A percentile compares a stretch with the other conserved stretches of the same genome.
These are phyloP conservation scores for Pristionchus fissidentatus DNA, from an alignment of 2,888 invertebrate species.

Conservation along the genomic window DNA sequence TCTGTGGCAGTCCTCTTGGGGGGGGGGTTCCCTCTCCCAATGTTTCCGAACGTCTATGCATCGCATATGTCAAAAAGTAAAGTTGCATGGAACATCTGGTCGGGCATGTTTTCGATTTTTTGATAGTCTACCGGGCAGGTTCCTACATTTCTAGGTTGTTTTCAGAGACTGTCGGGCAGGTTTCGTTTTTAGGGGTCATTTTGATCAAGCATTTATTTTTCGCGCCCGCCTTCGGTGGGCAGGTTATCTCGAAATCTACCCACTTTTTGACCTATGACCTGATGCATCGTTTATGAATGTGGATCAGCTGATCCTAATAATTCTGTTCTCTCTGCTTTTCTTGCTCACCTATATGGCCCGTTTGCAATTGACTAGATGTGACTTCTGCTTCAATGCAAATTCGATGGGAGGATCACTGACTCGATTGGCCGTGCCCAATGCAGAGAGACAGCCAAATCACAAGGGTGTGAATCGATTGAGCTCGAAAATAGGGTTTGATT, in stretches of 20 bases:
- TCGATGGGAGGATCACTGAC: slow-evolving; percentile 11
- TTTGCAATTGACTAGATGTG: slow-evolving; percentile 5
- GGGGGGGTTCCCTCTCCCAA: neutral
- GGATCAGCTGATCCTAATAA: slow-evolving; percentile 16
- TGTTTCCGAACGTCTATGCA: slow-evolving; percentile 25
- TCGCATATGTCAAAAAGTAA: no score
- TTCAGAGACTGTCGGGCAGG: no score
- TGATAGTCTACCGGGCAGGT: no score
- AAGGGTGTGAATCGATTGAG: neutral
- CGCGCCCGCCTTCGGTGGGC: no score
- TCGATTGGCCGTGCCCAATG: neutral
- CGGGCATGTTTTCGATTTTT: no score
- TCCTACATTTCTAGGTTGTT: no score
- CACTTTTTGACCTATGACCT: no score
- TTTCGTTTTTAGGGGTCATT: no score
- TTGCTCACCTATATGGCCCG: neutral
- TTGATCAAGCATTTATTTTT: no score
- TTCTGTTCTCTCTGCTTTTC: neutral
- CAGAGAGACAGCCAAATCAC: neutral
- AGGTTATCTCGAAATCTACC: no score
- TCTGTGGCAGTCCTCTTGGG: neutral
- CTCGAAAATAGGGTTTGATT: neutral
- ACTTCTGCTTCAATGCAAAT: slow-evolving; percentile 22
- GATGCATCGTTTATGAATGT: neutral
- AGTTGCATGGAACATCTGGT: no score